Evolutionary conservation across 2,113 vertebrate genomes (phyloP).

Genomic region (Python bivittatus): DNA sequence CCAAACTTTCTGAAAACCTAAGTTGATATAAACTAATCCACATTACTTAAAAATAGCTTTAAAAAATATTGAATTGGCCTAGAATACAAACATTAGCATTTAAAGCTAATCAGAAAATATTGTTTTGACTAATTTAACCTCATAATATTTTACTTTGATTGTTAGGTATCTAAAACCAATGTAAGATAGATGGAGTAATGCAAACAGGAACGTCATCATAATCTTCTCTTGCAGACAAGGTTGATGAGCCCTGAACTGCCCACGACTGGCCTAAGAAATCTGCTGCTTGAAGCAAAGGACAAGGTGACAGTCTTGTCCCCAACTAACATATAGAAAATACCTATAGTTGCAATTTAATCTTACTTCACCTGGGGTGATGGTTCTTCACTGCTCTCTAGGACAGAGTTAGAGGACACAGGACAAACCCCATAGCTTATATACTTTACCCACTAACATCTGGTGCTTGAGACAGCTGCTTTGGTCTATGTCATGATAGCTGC

Average conservation of each 20-base stretch:
- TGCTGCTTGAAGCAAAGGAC: background rate
- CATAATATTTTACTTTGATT: constrained; percentile 43
- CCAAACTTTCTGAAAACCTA: constrained; percentile 49
- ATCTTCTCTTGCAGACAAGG: background rate
- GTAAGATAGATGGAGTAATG: background rate
- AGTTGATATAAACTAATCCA: constrained; percentile 54
- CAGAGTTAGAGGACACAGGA: background rate
- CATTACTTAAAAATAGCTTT: constrained; percentile 47
- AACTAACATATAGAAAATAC: background rate
- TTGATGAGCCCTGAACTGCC: background rate
- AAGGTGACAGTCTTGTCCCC: background rate
- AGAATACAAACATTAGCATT: constrained; percentile 46
- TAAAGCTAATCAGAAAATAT: constrained; percentile 57
- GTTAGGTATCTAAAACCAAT: background rate
- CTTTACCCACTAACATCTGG: background rate
- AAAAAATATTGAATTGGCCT: constrained; percentile 50
- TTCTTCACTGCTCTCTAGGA: background rate
- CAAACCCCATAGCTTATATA: background rate
- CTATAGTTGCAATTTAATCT: background rate
- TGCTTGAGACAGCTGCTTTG: background rate
- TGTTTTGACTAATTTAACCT: background rate
- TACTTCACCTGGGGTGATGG: background rate
- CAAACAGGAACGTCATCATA: background rate
- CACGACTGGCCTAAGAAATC: background rate
- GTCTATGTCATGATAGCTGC: background rate